Conservation (phyloP, 1,140 invertebrate species). For the Drosophila mojavensis region DNA sequence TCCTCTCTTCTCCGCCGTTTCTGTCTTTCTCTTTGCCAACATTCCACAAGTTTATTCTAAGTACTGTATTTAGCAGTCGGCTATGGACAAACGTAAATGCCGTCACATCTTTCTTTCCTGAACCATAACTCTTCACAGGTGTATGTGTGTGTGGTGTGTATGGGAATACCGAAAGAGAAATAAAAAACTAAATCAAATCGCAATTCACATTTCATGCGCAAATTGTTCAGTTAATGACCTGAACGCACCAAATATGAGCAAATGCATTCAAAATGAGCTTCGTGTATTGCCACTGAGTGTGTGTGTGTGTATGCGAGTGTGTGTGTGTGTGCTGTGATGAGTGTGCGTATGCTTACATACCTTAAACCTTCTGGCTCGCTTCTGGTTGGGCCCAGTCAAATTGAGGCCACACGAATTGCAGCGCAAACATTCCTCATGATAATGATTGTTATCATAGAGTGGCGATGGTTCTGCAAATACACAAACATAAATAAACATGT, state of each 20-base stretch:
- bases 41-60: not conserved
- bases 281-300: not conserved
- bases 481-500: conserved; percentile 68
- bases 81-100: not conserved
- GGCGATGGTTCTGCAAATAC: conserved; percentile 92
- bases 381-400: conserved; percentile 94
- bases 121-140: conserved; percentile 3
- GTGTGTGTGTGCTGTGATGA: conserved; percentile 9
- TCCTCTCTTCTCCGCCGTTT: too few species aligned
- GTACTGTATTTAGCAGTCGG: not conserved
- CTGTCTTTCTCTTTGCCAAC: not conserved
- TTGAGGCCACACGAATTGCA: conserved; percentile 97
- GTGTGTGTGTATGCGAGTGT: not conserved
- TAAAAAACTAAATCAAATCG: not conserved
- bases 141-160: conserved; percentile 1
- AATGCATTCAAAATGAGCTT: conserved; percentile 71
- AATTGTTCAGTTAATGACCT: conserved; percentile 62
- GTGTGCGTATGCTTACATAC: conserved; percentile 47
- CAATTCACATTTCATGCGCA: conserved; percentile 50
- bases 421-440: conserved; percentile 97
- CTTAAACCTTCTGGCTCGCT: conserved; percentile 87
- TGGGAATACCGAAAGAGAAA: not conserved
- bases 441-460: conserved; percentile 96
- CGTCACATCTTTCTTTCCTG: not conserved
- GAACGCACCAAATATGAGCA: conserved; percentile 45